Base-by-base conservation (phyloP, 1,140 invertebrate genomes). In the Mylabris phalerata region DNA sequence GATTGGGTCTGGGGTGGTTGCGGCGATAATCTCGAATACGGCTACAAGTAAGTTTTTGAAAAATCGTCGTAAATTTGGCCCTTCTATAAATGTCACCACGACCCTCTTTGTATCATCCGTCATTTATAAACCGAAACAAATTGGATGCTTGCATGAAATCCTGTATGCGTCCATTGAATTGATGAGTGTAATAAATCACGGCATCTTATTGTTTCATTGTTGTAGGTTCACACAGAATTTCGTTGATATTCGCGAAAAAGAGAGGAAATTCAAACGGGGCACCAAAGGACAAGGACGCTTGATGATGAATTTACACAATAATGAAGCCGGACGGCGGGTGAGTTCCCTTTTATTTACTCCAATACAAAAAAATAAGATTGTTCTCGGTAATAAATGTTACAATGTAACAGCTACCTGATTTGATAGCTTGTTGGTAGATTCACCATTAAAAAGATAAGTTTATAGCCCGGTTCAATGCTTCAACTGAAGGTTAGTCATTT, bases 1-100 rank as follows among this genome's bases (percentile, higher is more conserved):
- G 92, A 96, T 65, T 98, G 93, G 93, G 85, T 92, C 19, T 98
- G 95, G 95, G 93, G 92, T n/a, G 95, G 94, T 2, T 98, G 94
- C 68, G 93, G 93, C 0, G 94, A 97, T 72, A 94, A 98, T 77
- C 81, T 96, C 19, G 90, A 95, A 71, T 96, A 97, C 73, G 93
- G 92, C 47, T 96, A 96, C 79, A 92, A 90, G 88, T 92, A 75
- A 82, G 84, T 81, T 38, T 6, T 9, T 59, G 40, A 3, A 47
- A n/a, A 26, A 13, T 51, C 9, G 40, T 25, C 47, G 11, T 39
- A 50, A 38, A 38, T 50, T 9, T 39, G 39, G 13, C 4, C 26
- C 47, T 25, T 48, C 6, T 26, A 26, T 24, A 13, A 48, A 40
- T 10, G 10, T 7, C 10, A 40, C 39, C 39, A 10, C 41, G 41